Evolutionary conservation across 2,797 vertebrate genomes (phyloP).

Genomic region (Muscicapa striata): DNA sequence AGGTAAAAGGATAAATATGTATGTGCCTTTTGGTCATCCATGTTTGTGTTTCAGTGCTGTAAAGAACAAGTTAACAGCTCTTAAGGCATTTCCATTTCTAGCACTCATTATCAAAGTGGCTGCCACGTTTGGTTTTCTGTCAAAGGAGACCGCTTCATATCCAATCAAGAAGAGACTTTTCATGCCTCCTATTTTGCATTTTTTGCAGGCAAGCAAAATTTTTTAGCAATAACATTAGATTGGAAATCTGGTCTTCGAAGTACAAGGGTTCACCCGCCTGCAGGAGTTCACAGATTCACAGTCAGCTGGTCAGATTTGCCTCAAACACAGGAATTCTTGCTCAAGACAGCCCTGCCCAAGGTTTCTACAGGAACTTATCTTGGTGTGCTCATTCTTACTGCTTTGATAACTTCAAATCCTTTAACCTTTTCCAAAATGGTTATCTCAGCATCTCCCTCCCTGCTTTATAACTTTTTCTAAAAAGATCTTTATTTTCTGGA

Average conservation of each 20-base stretch:
- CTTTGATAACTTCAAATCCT: neutral
- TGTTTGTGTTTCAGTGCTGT: neutral
- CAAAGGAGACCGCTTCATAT: neutral
- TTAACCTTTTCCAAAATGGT: neutral
- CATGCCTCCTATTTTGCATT: fast-evolving
- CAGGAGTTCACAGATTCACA: neutral
- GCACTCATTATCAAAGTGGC: neutral
- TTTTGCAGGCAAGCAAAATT: neutral
- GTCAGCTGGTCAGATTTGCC: neutral
- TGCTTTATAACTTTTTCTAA: neutral
- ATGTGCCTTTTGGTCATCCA: neutral
- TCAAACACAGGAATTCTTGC: neutral
- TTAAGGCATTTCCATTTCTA: neutral
- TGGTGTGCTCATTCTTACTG: neutral
- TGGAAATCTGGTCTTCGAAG: neutral
- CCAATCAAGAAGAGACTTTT: neutral
- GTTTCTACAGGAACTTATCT: neutral
- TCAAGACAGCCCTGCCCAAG: neutral
- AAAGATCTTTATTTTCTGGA: neutral
- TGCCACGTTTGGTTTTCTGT: neutral
- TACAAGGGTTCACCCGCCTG: neutral
- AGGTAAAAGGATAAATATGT: fast-evolving
- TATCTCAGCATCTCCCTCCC: neutral
- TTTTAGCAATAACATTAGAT: neutral
- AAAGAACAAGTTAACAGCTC: neutral